Evolutionary conservation across 2,113 vertebrate species (phyloP).

Genomic region (Panthera tigris): DNA sequence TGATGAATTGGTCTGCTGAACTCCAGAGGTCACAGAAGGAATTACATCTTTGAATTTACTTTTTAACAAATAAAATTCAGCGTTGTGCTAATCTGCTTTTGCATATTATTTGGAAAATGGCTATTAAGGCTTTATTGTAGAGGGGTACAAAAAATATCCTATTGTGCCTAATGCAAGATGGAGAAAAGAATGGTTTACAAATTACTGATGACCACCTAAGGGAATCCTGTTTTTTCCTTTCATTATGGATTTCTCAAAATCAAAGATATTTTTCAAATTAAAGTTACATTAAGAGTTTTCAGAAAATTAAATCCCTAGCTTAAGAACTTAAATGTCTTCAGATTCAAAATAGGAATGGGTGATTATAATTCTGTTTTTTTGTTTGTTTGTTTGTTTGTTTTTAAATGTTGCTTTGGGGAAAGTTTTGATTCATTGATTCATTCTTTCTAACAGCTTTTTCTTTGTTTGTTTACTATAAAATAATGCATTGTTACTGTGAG

Average conservation of each 20-base stretch:
- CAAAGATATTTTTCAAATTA: slow-evolving; percentile 45
- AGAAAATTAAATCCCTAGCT: slow-evolving; percentile 16
- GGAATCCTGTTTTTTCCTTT: slow-evolving; percentile 35
- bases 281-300: slow-evolving; percentile 44
- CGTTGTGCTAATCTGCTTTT: slow-evolving; percentile 44
- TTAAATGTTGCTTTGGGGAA: background rate
- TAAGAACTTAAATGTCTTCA: slow-evolving; percentile 41
- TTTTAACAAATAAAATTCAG: background rate
- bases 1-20: slow-evolving; percentile 17
- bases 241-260: slow-evolving; percentile 13
- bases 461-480: slow-evolving; percentile 27
- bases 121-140: slow-evolving; percentile 52
- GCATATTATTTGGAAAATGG: slow-evolving; percentile 50
- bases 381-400: background rate
- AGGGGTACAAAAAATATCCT: background rate
- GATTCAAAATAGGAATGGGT: background rate
- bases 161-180: background rate
- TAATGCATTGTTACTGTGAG: slow-evolving; percentile 70
- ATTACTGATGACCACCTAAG: background rate
- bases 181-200: slow-evolving; percentile 26
- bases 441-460: slow-evolving; percentile 36
- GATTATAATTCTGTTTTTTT: background rate
- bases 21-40: slow-evolving; percentile 34
- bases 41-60: background rate
- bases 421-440: slow-evolving; percentile 31